These are phyloP conservation scores for Megaceryle torquata DNA, from an alignment of 2,113 vertebrate species.

Conservation along the genomic window DNA sequence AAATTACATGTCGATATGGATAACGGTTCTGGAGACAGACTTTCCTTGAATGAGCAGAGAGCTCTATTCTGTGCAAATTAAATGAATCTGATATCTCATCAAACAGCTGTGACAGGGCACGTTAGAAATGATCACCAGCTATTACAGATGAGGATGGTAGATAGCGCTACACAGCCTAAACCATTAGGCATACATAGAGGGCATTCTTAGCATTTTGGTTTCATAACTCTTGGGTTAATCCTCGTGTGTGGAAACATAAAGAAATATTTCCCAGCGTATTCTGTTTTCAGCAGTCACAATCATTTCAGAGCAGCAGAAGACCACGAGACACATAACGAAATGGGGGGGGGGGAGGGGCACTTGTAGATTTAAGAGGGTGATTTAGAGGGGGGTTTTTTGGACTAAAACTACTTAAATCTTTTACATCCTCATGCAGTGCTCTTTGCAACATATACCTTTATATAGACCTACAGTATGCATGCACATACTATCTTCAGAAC, in stretches of 20 bases:
- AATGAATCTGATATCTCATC: background rate
- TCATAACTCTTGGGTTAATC: background rate
- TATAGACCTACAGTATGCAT: background rate
- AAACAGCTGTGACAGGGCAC: background rate
- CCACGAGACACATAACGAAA: background rate
- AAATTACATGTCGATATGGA: background rate
- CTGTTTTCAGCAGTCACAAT: background rate
- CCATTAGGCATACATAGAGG: background rate
- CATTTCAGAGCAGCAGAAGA: background rate
- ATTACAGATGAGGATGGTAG: rapidly evolving
- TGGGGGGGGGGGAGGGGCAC: too few relatives aligned
- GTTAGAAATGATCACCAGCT: background rate
- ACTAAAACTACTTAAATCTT: background rate
- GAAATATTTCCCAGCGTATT: background rate
- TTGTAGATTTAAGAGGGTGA: background rate
- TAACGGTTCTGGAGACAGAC: background rate
- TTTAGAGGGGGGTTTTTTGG: background rate
- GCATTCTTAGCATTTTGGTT: background rate
- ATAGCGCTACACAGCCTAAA: background rate
- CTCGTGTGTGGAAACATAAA: background rate
- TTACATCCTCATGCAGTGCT: background rate
- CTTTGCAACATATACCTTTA: background rate
- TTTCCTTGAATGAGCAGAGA: background rate
- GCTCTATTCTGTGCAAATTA: background rate
- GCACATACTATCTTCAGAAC: background rate